phyloP scores from a whole-genome alignment of 2,888 invertebrate genomes.

The Tipula vernalis region DNA sequence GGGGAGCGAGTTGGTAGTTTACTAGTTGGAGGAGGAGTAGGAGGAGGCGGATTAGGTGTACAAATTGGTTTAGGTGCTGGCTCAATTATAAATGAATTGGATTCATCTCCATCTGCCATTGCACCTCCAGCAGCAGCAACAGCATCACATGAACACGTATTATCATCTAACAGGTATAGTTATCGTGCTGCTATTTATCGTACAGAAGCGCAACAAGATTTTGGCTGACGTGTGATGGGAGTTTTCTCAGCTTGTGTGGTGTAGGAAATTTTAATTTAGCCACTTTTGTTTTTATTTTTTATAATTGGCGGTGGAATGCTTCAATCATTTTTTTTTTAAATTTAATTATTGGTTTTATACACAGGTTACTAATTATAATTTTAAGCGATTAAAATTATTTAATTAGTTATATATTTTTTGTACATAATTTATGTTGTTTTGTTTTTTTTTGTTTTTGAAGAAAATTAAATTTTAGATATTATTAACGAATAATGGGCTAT shows the following conservation, averaged over 20 bases:
- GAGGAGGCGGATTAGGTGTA: conserved; percentile 5
- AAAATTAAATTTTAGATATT: background rate
- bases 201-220: conserved; percentile 48
- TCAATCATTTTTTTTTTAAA: background rate
- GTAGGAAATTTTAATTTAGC: conserved; percentile 28
- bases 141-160: conserved; percentile 14
- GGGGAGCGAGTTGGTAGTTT: background rate
- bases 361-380: background rate
- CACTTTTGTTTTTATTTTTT: background rate
- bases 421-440: background rate
- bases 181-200: conserved; percentile 55
- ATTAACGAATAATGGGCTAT: background rate
- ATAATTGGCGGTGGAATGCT: background rate
- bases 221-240: conserved; percentile 71
- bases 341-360: background rate
- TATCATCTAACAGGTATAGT: conserved; percentile 48
- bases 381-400: background rate
- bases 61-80: conserved; percentile 22
- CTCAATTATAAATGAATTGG: conserved; percentile 12
- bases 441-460: too few relatives aligned
- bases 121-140: conserved; percentile 25
- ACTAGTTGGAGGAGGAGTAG: conserved; percentile 16
- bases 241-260: conserved; percentile 74
- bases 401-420: background rate
- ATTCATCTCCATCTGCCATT: background rate